Evolutionary conservation across 2,797 vertebrate genomes (phyloP).

Genomic region (Anomalospiza imberbis): DNA sequence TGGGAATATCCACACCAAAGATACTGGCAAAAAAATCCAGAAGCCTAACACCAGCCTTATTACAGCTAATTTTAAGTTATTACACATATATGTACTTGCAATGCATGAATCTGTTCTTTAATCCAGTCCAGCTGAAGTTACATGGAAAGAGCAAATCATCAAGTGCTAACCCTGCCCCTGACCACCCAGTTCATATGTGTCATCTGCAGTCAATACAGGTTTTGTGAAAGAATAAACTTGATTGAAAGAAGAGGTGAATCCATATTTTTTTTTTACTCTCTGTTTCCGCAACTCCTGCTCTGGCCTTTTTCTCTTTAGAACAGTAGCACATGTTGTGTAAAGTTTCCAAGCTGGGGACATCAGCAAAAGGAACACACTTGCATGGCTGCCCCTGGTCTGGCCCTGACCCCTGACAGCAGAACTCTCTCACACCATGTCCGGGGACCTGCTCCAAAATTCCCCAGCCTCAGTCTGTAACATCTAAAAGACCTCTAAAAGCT

Average conservation of each 20-base stretch:
- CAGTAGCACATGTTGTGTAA: not conserved
- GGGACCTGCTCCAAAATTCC: not conserved
- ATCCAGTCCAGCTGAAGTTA: not conserved
- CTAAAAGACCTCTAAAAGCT: not conserved
- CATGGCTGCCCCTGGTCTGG: not conserved
- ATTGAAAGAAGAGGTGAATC: not conserved
- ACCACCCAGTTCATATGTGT: not conserved
- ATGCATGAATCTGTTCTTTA: not conserved
- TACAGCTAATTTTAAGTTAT: not conserved
- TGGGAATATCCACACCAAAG: not conserved
- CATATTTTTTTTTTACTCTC: not conserved
- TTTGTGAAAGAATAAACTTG: not conserved
- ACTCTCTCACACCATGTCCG: not conserved
- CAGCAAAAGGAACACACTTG: not conserved
- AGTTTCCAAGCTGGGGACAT: not conserved
- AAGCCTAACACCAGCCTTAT: not conserved
- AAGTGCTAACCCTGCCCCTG: not conserved
- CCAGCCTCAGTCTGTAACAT: not conserved
- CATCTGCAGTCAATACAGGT: not conserved
- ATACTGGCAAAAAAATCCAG: not conserved
- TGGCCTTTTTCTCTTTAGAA: not conserved
- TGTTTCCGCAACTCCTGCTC: not conserved
- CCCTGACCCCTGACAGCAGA: not conserved
- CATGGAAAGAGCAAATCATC: not conserved
- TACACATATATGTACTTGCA: not conserved